These are phyloP conservation scores for Elegia similella DNA, from an alignment of 2,888 invertebrate species.

Conservation along the genomic window DNA sequence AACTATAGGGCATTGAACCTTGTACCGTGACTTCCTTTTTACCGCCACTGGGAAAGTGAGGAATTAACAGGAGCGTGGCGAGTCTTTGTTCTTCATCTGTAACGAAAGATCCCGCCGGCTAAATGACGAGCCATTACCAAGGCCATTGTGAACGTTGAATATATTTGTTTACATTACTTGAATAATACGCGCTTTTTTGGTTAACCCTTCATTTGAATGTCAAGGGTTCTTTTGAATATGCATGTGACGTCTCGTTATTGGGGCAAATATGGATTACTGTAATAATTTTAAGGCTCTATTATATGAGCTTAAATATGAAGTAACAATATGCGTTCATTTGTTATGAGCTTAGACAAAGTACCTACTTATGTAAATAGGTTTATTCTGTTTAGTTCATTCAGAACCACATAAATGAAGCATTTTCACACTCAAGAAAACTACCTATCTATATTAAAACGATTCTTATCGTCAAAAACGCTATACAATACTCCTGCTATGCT, in stretches of 20 bases:
- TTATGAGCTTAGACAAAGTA: not conserved
- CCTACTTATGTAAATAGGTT: too few relatives aligned
- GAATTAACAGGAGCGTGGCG: conserved; percentile 69
- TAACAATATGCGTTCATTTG: not conserved
- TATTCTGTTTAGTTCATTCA: too few relatives aligned
- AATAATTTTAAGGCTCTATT: conserved; percentile 5
- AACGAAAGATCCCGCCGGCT: conserved; percentile 44
- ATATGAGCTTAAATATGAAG: not conserved
- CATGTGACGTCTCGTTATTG: conserved; percentile 18
- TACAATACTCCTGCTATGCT: too few relatives aligned
- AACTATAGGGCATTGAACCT: conserved; percentile 55
- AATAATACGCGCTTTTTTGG: conserved; percentile 20
- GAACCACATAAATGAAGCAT: too few relatives aligned
- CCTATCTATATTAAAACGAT: too few relatives aligned
- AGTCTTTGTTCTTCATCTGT: conserved; percentile 64
- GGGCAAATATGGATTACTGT: conserved; percentile 9
- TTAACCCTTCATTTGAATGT: conserved; percentile 17
- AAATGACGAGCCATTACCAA: conserved; percentile 49
- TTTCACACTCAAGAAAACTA: too few relatives aligned
- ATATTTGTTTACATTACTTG: conserved; percentile 56
- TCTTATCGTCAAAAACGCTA: too few relatives aligned
- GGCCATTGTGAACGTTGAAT: conserved; percentile 50
- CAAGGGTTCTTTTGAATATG: conserved; percentile 26
- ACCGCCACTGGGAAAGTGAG: conserved; percentile 68
- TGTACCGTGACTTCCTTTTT: conserved; percentile 76